Base-by-base conservation (phyloP, 1,140 invertebrate species). In the Aphaenogaster ashmeadi region DNA sequence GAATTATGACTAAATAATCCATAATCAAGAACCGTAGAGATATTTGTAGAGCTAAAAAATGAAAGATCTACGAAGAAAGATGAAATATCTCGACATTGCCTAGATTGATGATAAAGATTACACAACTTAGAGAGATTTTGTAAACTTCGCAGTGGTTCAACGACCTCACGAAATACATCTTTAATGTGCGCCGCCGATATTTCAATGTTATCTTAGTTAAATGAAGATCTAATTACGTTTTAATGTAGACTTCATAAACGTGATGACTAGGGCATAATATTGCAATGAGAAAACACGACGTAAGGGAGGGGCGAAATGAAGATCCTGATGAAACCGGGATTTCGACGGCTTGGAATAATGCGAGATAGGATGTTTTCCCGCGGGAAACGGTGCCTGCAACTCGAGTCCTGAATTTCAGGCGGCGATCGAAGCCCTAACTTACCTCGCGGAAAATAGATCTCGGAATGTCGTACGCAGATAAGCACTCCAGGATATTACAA, bases 301-400 rank as follows among this genome's bases (percentile, higher is more conserved):
- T 54, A 38, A 85, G 47, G 15, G 9, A 75, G n/a, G 11, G 21
- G 15, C 36, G 21, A 41, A 15, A 60, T 21, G 38, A 44, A 41
- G 56, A 72, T 71, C 77, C 60, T 93, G 93, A 93, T 92, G 88
- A 88, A 93, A 92, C 92, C 87, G 93, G 91, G 88, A 93, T 93
- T 91, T 92, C 89, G 88, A 91, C 85, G 87, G 89, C 78, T 84
- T 74, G 80, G 88, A 83, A 89, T 93, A 91, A 94, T 90, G 72
- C 71, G 90, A 87, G 72, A 90, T 83, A 80, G 87, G 56, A 11
- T 75, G 67, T 91, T 92, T 91, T 79, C 90, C 88, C 88, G 3
- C 9, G 87, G 85, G 89, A 88, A 67, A 27, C 67, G 66, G 72
- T 86, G 13, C 4, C 54, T 56, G 88, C 72, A 87, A 38, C 60